These are phyloP conservation scores for Botia almorhae DNA, from an alignment of 2,797 vertebrate genomes.

Conservation along the genomic window DNA sequence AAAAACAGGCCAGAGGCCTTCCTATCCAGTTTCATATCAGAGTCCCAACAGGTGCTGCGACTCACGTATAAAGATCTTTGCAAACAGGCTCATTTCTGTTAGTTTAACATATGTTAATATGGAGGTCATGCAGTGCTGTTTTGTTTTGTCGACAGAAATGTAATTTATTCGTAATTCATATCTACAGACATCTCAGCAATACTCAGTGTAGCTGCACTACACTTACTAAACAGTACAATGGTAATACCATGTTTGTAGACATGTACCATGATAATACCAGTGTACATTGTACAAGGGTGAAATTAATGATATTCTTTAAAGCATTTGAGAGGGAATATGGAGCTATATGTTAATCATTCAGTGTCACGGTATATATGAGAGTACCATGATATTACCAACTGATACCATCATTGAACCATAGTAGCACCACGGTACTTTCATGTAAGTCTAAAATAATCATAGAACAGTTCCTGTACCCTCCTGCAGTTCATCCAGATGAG, in stretches of 20 bases:
- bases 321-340: too few relatives aligned
- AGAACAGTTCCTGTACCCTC: not conserved
- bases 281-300: too few relatives aligned
- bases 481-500: not conserved
- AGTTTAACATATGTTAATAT: too few relatives aligned
- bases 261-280: too few relatives aligned
- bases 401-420: not conserved
- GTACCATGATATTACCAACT: not conserved
- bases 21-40: constrained; percentile 25
- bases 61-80: not conserved
- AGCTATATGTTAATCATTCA: not conserved
- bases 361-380: not conserved
- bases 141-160: too few relatives aligned
- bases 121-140: too few relatives aligned
- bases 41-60: constrained; percentile 21
- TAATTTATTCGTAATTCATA: too few relatives aligned
- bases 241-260: too few relatives aligned
- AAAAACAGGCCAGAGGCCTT: constrained; percentile 25
- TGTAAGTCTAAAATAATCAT: not conserved
- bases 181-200: too few relatives aligned
- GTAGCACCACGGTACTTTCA: not conserved
- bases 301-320: too few relatives aligned
- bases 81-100: not conserved
- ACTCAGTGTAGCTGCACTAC: too few relatives aligned
- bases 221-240: too few relatives aligned